Percentiles rank a stretch among this genome's conserved stretches.
Evolutionary conservation across 2,797 vertebrate species (phyloP).

Genomic region (Ambastaia sidthimunki): DNA sequence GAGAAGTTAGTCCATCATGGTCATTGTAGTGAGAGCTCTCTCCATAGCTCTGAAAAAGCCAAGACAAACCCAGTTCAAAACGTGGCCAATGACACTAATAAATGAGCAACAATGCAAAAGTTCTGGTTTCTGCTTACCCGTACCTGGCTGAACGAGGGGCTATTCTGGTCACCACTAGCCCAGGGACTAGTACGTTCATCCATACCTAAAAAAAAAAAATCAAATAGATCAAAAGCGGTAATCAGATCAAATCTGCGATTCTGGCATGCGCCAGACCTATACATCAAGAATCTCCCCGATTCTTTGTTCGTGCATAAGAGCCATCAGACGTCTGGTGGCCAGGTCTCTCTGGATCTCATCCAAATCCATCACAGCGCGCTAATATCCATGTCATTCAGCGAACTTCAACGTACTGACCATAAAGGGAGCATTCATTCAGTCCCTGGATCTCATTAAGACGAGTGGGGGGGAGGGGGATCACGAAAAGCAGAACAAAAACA

Average conservation of each 20-base stretch:
- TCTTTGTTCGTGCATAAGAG: constrained; percentile 47
- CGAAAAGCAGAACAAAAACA: constrained; percentile 51
- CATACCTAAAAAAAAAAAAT: constrained; percentile 79
- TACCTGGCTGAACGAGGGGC: constrained; percentile 91
- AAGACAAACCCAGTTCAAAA: constrained; percentile 29
- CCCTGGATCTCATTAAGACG: constrained; percentile 55
- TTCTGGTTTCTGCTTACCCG: constrained; percentile 79
- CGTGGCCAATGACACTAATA: constrained; percentile 9
- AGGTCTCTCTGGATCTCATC: constrained; percentile 50
- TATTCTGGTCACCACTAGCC: constrained; percentile 91
- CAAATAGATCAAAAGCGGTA: constrained; percentile 34
- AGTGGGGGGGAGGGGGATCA: constrained; percentile 48
- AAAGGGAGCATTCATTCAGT: constrained; percentile 53
- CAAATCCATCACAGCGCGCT: constrained; percentile 41
- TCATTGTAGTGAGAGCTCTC: constrained; percentile 91
- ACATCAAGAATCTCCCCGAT: constrained; percentile 25
- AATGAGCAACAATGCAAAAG: background rate
- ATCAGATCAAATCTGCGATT: constrained; percentile 24
- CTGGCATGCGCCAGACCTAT: constrained; percentile 16
- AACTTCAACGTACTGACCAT: constrained; percentile 54
- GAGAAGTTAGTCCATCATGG: constrained; percentile 85
- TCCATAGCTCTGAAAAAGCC: constrained; percentile 81
- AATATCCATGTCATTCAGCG: constrained; percentile 55
- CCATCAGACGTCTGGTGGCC: constrained; percentile 49
- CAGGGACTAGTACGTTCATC: constrained; percentile 94